Conservation (phyloP, 2,888 invertebrate species). For the Linyphia triangularis region DNA sequence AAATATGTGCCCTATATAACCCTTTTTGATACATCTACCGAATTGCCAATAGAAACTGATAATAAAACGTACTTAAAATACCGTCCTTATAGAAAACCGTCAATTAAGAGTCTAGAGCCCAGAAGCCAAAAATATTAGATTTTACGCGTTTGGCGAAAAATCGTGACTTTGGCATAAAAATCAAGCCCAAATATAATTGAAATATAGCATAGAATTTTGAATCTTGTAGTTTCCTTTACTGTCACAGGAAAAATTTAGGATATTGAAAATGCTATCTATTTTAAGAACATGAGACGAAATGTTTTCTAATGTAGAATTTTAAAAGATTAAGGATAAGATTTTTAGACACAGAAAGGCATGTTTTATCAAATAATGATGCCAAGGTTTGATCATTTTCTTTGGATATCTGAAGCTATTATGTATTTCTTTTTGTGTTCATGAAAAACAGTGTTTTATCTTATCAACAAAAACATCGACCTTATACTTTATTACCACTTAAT, state of each 20-base stretch:
- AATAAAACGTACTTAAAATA: slow-evolving; percentile 44
- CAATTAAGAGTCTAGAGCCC: slow-evolving; percentile 60
- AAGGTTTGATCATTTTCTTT: too few species aligned
- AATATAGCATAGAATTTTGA: slow-evolving; percentile 52
- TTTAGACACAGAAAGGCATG: too few species aligned
- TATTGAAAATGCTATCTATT: background rate
- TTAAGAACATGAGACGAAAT: background rate
- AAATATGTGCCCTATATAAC: background rate
- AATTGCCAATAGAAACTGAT: slow-evolving; percentile 11
- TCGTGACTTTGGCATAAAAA: slow-evolving; percentile 40
- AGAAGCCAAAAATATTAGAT: slow-evolving; percentile 39
- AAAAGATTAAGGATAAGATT: background rate
- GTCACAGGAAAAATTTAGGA: slow-evolving; percentile 62
- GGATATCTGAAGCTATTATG: too few species aligned
- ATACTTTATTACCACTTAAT: too few species aligned
- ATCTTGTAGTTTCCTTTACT: slow-evolving; percentile 22
- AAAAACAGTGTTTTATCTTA: too few species aligned
- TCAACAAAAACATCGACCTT: too few species aligned
- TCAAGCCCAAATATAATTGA: slow-evolving; percentile 63
- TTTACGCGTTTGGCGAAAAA: slow-evolving; percentile 33
- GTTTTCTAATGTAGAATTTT: background rate
- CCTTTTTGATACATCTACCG: slow-evolving; percentile 55
- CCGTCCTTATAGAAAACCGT: slow-evolving; percentile 67
- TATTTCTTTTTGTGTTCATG: too few species aligned
- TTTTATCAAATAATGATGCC: too few species aligned